Conservation (phyloP, 1,140 invertebrate species). For the Eulimnadia texana region DNA sequence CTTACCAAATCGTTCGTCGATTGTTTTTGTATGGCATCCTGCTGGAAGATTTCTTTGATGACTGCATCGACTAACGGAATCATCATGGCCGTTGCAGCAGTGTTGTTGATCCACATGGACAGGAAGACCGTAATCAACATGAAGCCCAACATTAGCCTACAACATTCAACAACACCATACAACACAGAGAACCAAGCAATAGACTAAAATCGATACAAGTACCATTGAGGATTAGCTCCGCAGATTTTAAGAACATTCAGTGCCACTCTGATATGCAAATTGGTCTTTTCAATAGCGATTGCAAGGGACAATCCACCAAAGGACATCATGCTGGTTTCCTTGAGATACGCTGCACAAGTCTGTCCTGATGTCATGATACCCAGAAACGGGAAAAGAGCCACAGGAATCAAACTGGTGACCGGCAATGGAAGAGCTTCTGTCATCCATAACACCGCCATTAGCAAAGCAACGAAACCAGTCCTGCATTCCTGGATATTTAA, state of each 20-base stretch:
- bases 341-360: conserved; percentile 51
- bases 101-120: conserved; percentile 35
- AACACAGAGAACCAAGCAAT: not conserved
- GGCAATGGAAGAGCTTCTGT: conserved; percentile 65
- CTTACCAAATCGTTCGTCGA: not conserved
- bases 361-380: conserved; percentile 38
- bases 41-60: conserved; percentile 19
- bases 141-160: conserved; percentile 31
- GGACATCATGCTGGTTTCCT: conserved; percentile 31
- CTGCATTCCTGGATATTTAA: conserved; percentile 24
- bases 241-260: conserved; percentile 58
- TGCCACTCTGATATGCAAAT: conserved; percentile 68
- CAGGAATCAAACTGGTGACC: conserved; percentile 67
- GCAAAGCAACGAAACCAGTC: conserved; percentile 58
- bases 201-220: not conserved
- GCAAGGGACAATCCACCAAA: conserved; percentile 58
- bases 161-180: not conserved
- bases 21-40: conserved; percentile 13
- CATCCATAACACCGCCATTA: conserved; percentile 77
- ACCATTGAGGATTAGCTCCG: conserved; percentile 40
- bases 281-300: conserved; percentile 66
- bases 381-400: conserved; percentile 63
- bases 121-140: conserved; percentile 35
- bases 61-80: conserved; percentile 31
- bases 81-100: conserved; percentile 25